These are phyloP conservation scores for Oenanthe melanoleuca DNA, from an alignment of 2,113 vertebrate species.

Conservation along the genomic window DNA sequence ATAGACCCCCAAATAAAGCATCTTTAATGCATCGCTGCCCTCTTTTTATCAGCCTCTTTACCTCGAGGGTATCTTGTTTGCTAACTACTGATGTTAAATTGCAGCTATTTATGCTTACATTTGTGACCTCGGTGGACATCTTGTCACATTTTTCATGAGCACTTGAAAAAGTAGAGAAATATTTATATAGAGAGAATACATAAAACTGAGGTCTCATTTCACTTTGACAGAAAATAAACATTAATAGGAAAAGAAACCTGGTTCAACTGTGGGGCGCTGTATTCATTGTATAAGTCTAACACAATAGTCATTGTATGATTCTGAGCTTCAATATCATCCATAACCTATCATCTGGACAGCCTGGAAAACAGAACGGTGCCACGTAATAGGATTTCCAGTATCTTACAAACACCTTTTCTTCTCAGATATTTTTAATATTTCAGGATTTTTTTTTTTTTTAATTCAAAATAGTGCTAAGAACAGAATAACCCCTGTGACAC, in stretches of 20 bases:
- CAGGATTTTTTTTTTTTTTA: neutral
- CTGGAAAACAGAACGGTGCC: neutral
- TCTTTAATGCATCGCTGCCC: slow-evolving; percentile 67
- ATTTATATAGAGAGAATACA: neutral
- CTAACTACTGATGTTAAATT: slow-evolving; percentile 67
- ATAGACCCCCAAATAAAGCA: slow-evolving; percentile 68
- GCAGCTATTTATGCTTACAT: slow-evolving; percentile 62
- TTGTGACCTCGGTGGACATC: slow-evolving; percentile 59
- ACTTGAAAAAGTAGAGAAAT: slow-evolving; percentile 28
- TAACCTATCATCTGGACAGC: neutral
- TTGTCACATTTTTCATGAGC: slow-evolving; percentile 54
- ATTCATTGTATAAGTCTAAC: neutral
- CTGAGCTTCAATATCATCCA: neutral
- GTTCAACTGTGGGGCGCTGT: neutral
- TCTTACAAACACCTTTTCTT: slow-evolving; percentile 27
- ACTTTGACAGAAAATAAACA: slow-evolving; percentile 29
- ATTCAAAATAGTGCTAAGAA: neutral
- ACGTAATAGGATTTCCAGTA: neutral
- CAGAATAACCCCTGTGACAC: slow-evolving; percentile 19
- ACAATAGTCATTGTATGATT: slow-evolving; percentile 23
- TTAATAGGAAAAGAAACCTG: slow-evolving; percentile 32
- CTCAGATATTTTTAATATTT: slow-evolving; percentile 26
- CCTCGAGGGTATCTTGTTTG: slow-evolving; percentile 65
- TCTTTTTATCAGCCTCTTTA: slow-evolving; percentile 66
- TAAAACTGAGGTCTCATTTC: slow-evolving; percentile 46